phyloP scores from a whole-genome alignment of 2,113 vertebrate species.

The cattle (Bos taurus) region ARS-UCD2.0 NC_037330.1:89421001-89421500 shows the following conservation, averaged over 20 bases:
- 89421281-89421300: background rate
- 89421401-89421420: background rate
- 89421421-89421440: background rate
- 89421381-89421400: background rate
- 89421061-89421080: too few relatives aligned
- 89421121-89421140: background rate
- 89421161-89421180: background rate
- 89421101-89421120: rapidly evolving
- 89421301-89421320: slow-evolving; percentile 17
- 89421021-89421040: background rate
- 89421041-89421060: background rate
- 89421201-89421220: background rate
- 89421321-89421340: background rate
- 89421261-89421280: background rate
- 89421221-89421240: background rate
- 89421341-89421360: background rate
- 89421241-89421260: background rate
- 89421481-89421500: background rate
- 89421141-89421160: background rate
- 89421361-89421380: background rate
- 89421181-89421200: background rate
- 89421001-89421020: background rate
- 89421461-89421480: background rate
- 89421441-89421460: background rate
- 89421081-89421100: background rate